Conservation (phyloP, 1,140 invertebrate species). For the Marisa cornuarietis region DNA sequence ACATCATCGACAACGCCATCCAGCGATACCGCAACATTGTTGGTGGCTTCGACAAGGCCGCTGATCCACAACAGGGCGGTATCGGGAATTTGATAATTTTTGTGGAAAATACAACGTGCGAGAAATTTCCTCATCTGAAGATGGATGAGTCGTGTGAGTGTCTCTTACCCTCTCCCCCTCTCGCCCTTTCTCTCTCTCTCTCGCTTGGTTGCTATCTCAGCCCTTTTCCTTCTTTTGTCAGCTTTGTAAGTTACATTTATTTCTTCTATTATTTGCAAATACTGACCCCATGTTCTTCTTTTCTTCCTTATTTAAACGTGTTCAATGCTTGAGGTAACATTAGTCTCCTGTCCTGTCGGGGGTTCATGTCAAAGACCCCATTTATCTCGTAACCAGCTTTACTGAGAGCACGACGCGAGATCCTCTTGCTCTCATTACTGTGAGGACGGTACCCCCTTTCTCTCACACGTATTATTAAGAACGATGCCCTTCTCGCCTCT, state of each 20-base stretch:
- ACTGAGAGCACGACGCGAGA: too few relatives aligned
- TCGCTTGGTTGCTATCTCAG: neutral
- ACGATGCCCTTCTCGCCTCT: too few relatives aligned
- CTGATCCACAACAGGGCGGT: neutral
- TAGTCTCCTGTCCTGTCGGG: too few relatives aligned
- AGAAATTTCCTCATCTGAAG: slow-evolving; percentile 25
- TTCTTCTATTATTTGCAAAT: neutral
- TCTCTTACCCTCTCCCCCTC: neutral
- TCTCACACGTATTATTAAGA: too few relatives aligned
- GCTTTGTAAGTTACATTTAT: neutral
- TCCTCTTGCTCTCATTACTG: too few relatives aligned
- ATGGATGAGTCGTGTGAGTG: slow-evolving; percentile 41
- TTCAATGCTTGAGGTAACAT: too few relatives aligned
- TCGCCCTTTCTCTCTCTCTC: neutral
- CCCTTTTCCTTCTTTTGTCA: neutral
- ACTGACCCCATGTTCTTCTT: too few relatives aligned
- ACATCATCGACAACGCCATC: neutral
- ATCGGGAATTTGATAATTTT: neutral
- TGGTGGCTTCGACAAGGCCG: neutral
- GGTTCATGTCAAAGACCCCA: too few relatives aligned
- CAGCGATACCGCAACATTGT: neutral
- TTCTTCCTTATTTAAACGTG: too few relatives aligned
- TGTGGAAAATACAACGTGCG: slow-evolving; percentile 33
- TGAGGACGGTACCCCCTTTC: too few relatives aligned
- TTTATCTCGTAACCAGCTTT: too few relatives aligned